Evolutionary conservation across 1,140 invertebrate species (phyloP), one percentile per base, ranked within the genome.

Genomic region (Drosophila pruinosa): DNA sequence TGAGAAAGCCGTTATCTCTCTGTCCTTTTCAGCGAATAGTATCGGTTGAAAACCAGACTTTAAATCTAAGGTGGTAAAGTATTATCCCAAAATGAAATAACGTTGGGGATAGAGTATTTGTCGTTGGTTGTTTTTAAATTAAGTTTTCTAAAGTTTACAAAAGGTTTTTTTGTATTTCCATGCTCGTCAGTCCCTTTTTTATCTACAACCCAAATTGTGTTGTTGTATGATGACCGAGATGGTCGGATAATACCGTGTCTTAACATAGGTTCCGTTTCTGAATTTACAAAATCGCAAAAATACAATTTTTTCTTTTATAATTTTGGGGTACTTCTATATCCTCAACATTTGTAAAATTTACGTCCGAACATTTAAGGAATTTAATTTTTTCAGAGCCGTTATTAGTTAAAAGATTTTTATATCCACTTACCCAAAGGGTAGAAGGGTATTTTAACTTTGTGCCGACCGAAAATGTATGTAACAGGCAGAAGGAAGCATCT

Each of bases 31-130:
- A 7, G 47, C 45, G 5, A 59, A 12, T 19, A 36, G 24, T 22
- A 62, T 62, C 22, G 39, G 34, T n/a, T 62, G 58, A 41, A 52
- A 63, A 17, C 63, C 39, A 2, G 53, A 57, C 12, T 48, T 58
- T 21, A 26, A 8, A 8, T 45, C 17, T 6, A 62, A 21, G 4
- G 45, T 62, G n/a, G 15, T 52, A 15, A 62, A 57, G 22, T 28
- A 4, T 34, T 34, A n/a, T 34, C 10, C 31, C 31, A 56, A 48
- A 19, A 57, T 28, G 8, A 7, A 21, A 65, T 62, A 26, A n/a
- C n/a, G n/a, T 45, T 39, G 7, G 58, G 31, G 38, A 43, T 57
- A 8, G 52, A 15, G 22, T 57, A 50, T 41, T 21, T 50, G 38
- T 58, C 45, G 6, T 34, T 4, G 21, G 57, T 57, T 8, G 52